Evolutionary conservation across 2,113 vertebrate genomes (phyloP), one percentile per base, ranked within the genome.

Genomic region (Axis porcinus): DNA sequence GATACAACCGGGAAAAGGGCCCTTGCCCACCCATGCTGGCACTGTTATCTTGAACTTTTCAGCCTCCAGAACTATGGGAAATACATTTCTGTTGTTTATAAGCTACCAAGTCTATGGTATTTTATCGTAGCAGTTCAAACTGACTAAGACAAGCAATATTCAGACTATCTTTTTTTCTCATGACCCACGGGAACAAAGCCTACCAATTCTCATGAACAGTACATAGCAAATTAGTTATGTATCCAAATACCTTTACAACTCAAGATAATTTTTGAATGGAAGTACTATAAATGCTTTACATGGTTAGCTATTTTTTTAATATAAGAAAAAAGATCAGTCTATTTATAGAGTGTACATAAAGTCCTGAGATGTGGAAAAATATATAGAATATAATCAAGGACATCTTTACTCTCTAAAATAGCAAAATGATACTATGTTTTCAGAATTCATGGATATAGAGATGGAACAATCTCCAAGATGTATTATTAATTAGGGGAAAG

Each of bases 251-350:
- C 25, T 64, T 94, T 84, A 55, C 7, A 28, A 83, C 4, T 82
- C 55, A 87, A 67, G 10, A 62, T 89, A 94, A 52, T 36, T 95
- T 94, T 89, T 92, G 12, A 74, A 96, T 86, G 21, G 76, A 92
- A 81, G 43, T 52, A 78, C 3, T 45, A 25, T 5, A 30, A 79
- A 10, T 86, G 5, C 62, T 90, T 94, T 94, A 84, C 62, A 82
- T 33, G 7, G 4, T 67, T 91, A 78, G 52, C 10, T 92, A 57
- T 43, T 27, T 74, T 96, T 55, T 85, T 43, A n/a, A 82, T 45
- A 81, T 81, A 82, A 79, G 52, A 33, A 30, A 93, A 93, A 74
- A 23, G 15, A 50, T 74, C 79, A 23, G 17, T 78, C 12, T 95
- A 30, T 62, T 45, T n/a, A 50, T 55, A 93, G n/a, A 89, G 30